phyloP scores from a whole-genome alignment of 2,888 invertebrate species.

The Melipona beecheii region DNA sequence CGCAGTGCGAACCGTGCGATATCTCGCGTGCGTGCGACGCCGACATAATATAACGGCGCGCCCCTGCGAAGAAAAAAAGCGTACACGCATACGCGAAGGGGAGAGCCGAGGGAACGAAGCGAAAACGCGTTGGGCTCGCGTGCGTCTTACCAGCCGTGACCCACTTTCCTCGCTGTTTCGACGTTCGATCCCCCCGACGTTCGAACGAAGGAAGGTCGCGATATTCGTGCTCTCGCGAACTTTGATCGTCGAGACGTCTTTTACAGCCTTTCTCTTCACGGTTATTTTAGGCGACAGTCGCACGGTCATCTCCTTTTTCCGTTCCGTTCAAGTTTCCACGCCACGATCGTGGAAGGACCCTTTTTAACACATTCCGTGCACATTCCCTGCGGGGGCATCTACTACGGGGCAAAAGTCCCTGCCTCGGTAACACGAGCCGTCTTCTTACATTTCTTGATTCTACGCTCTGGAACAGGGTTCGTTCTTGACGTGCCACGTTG shows the following conservation, averaged over 20 bases:
- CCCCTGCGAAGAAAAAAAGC: slow-evolving; percentile 25
- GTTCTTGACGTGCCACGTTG: too few relatives aligned
- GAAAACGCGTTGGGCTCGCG: slow-evolving; percentile 48
- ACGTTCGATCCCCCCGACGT: slow-evolving; percentile 1
- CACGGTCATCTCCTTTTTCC: background rate
- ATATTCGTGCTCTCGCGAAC: background rate
- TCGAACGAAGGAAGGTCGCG: slow-evolving; percentile 32
- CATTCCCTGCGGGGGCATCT: background rate
- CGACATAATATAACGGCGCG: slow-evolving; percentile 44
- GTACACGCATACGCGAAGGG: slow-evolving; percentile 43
- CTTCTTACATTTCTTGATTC: background rate
- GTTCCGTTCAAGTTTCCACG: background rate
- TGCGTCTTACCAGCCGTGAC: slow-evolving; percentile 47
- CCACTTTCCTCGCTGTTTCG: slow-evolving; percentile 35
- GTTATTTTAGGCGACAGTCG: background rate
- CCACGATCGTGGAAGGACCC: background rate
- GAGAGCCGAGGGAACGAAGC: background rate
- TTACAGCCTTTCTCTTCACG: background rate
- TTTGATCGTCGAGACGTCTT: background rate
- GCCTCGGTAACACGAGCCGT: background rate
- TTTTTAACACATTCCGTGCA: too few relatives aligned
- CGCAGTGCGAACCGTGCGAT: slow-evolving; percentile 22
- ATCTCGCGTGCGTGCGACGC: slow-evolving; percentile 47
- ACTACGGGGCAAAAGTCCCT: background rate
- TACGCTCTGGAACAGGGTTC: too few relatives aligned